Evolutionary conservation across 2,113 vertebrate genomes (phyloP), one percentile per base, ranked within the genome.

Genomic region (Maccullochella peelii): DNA sequence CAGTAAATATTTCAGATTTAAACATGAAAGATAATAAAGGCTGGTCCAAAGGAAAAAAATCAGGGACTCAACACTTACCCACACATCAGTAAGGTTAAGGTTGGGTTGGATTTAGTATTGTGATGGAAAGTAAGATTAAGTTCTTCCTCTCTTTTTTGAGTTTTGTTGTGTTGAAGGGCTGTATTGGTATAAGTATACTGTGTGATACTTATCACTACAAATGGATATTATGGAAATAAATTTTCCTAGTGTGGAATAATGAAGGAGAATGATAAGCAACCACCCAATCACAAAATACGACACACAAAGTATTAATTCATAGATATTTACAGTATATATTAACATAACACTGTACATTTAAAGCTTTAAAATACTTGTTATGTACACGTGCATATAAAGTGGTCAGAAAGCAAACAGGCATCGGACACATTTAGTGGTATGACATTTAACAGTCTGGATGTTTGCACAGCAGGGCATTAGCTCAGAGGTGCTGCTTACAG

Each of bases 381-480:
- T 89, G 79, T 85, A 86, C 83, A 88, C 87, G 65, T 92, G 91
- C 91, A 89, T 90, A 83, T 78, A 83, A 88, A 88, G 82, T 87
- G 85, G 20, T 91, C 70, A 77, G 73, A 87, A 79, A 89, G 84
- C 79, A 77, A 80, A 90, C 83, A 83, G 86, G 71, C 79, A 84
- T 78, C 21, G 15, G 71, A 83, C 68, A 86, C 78, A 87, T 82
- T 87, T 40, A 83, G 69, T 49, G 67, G 58, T 15, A 61, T 79
- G 77, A 66, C 49, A 82, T 74, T 73, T 87, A 90, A 89, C 87
- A 90, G 85, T 93, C 83, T 86, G 73, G 52, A 54, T 73, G 68
- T 72, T 49, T 74, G 33, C 36, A 74, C 61, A 79, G 80, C 42
- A 62, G 36, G 59, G 14, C n/a, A 20, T 65, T 36, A 77, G 49